Base-by-base conservation (phyloP, 2,888 invertebrate species). In the Papilio protenor region DNA sequence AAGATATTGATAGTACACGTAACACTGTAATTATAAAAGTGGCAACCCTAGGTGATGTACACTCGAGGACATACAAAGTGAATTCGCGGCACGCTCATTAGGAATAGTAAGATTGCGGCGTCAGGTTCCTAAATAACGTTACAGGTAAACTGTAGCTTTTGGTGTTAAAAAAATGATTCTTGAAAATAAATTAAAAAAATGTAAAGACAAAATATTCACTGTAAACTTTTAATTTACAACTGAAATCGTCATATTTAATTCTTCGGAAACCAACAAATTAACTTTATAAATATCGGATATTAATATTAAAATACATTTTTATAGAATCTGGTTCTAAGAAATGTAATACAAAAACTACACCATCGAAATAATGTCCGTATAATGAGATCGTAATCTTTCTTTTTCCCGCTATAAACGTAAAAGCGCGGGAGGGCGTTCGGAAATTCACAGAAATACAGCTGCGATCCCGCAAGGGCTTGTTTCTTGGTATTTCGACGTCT, bases 31-130 rank as follows among this genome's bases (percentile, higher is more conserved):
- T 33, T 27, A 64, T 40, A 64, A 55, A 27, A 21, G n/a, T 66
- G 64, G 14, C 75, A 69, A 61, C 74, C 74, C 74, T 74, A 27
- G 27, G 16, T 49, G n/a, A 79, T 80, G 81, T 83, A 79, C 79
- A 76, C 55, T 59, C n/a, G 45, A 82, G 80, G 82, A 83, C 82
- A 84, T 82, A 83, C 82, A 85, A 84, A 83, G 83, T 84, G 84
- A 82, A 82, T 84, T 83, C 82, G 81, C 82, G 85, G 81, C 82
- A 85, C 83, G 88, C 88, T 92, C 91, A 92, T 92, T 92, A 91
- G 91, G 89, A 92, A 92, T 90, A 89, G 90, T 90, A 92, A 89
- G 87, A 86, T 86, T 86, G 88, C 82, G 84, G 87, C 91, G 89
- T 91, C 90, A 88, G 84, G 87, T 91, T 91, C 86, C 84, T 87